Evolutionary conservation across 2,113 vertebrate species (phyloP), one percentile per base, ranked within the genome.

Genomic region (Eudyptes chrysolophus): DNA sequence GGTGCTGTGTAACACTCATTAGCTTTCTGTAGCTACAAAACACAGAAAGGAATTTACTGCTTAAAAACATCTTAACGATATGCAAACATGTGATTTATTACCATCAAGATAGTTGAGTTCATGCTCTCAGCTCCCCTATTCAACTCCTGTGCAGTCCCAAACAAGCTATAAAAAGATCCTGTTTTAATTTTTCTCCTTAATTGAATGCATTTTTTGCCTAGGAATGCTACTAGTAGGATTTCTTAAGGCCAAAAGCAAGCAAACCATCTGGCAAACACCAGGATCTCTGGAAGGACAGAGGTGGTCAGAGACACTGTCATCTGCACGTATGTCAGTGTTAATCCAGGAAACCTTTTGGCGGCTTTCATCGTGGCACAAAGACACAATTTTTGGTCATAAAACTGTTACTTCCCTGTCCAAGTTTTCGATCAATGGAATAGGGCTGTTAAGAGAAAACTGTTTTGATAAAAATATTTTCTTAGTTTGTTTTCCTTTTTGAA

Each of bases 21-120:
- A 77, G 27, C 42, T 94, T 95, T 82, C 55, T 9, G 6, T 52
- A 79, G 38, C 44, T 79, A 58, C 34, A 79, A 78, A 76, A 64
- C 75, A 89, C 36, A 75, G 44, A 84, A 70, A 88, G 46, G 71
- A 96, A 93, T 86, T 89, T 90, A 93, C 25, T 75, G 60, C 88
- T 86, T 82, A 55, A 60, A 74, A 86, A 20, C 48, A 71, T 34
- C 51, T 81, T 81, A 68, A 55, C 72, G 49, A 80, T 49, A 74
- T 13, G 22, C 27, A 93, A 70, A 71, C 17, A 46, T 54, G 48
- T 79, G 38, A 90, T 78, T 75, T 92, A 89, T 68, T 51, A 84
- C 42, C 52, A 79, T 40, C 52, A 72, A 64, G 69, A 61, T 34
- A 71, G 61, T 8, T 55, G 27, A 89, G 42, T 20, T 20, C 52